A percentile compares a stretch with the other conserved stretches of the same genome.
Evolutionary conservation across 2,888 invertebrate species (phyloP).

Genomic region (Zelleria hepariella): DNA sequence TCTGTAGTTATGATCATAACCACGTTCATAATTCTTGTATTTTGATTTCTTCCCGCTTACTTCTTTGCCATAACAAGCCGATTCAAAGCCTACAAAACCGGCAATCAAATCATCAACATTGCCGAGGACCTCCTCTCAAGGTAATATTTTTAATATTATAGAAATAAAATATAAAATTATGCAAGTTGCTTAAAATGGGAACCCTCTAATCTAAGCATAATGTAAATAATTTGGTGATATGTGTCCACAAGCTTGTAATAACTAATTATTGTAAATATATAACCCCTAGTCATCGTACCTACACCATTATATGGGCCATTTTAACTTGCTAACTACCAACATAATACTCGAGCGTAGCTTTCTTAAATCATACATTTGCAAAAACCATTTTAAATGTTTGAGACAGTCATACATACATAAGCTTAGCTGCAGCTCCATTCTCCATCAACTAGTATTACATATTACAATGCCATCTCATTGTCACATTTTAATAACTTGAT

Average conservation of each 20-base stretch:
- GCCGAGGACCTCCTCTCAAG: slow-evolving; percentile 94
- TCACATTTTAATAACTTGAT: neutral
- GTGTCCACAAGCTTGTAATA: neutral
- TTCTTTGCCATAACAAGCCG: slow-evolving; percentile 80
- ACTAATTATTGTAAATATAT: neutral
- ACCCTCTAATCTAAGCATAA: neutral
- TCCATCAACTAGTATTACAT: neutral
- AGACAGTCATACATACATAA: neutral
- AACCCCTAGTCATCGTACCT: neutral
- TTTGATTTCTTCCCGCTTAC: slow-evolving; percentile 70
- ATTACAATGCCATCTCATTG: neutral
- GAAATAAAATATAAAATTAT: neutral
- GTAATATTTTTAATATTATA: slow-evolving; percentile 65
- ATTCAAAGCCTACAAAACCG: slow-evolving; percentile 95
- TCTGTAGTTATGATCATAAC: slow-evolving; percentile 15
- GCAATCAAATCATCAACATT: slow-evolving; percentile 97
- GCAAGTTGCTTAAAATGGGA: neutral
- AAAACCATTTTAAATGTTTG: neutral
- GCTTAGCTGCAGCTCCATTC: neutral
- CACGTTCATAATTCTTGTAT: slow-evolving; percentile 56
- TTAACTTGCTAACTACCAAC: neutral
- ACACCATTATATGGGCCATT: neutral
- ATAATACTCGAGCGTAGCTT: neutral
- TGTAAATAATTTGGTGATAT: neutral
- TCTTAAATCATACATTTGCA: neutral